Conservation (phyloP, 2,113 vertebrate genomes). For the Glareola pratincola region DNA sequence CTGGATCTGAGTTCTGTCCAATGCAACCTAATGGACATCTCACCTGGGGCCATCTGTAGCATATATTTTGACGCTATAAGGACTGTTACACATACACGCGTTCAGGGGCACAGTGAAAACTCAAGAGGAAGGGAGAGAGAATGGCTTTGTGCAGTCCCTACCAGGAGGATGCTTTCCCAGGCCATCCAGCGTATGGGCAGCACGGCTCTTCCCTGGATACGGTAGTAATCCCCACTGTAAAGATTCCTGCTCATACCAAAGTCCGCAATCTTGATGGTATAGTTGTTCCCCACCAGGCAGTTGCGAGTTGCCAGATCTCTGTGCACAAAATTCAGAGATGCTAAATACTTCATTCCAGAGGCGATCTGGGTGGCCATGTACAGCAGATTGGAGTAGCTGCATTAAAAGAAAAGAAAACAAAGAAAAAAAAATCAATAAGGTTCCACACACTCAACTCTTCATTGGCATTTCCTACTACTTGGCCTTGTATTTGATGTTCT, state of each 20-base stretch:
- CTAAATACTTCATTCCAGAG: conserved; percentile 98
- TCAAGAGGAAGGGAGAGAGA: not conserved
- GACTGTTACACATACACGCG: accelerated
- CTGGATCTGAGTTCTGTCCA: not conserved
- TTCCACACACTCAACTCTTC: not conserved
- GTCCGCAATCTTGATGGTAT: conserved; percentile 97
- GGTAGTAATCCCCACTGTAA: conserved; percentile 96
- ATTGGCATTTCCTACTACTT: not conserved
- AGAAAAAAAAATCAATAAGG: not conserved
- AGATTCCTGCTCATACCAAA: conserved; percentile 99
- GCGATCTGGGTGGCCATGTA: conserved; percentile 92
- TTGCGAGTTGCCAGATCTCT: conserved; percentile 96
- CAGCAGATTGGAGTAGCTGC: conserved; percentile 84
- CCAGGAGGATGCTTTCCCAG: conserved; percentile 97
- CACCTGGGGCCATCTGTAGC: not conserved
- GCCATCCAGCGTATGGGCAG: conserved; percentile 99
- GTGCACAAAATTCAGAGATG: conserved; percentile 96
- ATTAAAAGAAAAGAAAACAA: not conserved
- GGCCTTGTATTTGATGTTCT: not conserved
- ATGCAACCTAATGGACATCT: accelerated
- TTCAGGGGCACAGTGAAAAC: not conserved
- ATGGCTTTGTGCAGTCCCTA: conserved; percentile 20
- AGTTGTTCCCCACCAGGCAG: conserved; percentile 92
- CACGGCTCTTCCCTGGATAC: conserved; percentile 94
- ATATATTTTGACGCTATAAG: accelerated